A percentile compares a stretch with the other conserved stretches of the same genome.
These are phyloP conservation scores for Pediacus dermestoides DNA, from an alignment of 2,888 invertebrate genomes.

Conservation along the genomic window DNA sequence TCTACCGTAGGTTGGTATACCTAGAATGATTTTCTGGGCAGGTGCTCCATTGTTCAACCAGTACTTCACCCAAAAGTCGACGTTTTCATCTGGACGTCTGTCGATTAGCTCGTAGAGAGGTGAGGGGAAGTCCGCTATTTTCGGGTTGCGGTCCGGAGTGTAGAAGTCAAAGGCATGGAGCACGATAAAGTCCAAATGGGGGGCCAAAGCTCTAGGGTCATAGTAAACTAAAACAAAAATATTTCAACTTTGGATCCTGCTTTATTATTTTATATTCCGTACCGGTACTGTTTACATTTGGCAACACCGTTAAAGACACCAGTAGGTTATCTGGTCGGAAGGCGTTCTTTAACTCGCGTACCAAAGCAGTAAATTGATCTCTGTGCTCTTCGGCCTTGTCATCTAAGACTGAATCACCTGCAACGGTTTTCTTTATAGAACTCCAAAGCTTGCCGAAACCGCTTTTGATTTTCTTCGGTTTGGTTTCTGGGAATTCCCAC, in stretches of 20 bases:
- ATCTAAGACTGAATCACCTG: slow-evolving; percentile 64
- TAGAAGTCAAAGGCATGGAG: slow-evolving; percentile 73
- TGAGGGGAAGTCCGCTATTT: slow-evolving; percentile 70
- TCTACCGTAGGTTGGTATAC: slow-evolving; percentile 66
- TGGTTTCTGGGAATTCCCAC: slow-evolving; percentile 80
- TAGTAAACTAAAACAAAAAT: slow-evolving; percentile 60
- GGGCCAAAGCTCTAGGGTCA: slow-evolving; percentile 69
- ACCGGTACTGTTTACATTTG: slow-evolving; percentile 71
- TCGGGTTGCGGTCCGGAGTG: slow-evolving; percentile 67
- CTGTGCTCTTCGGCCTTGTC: slow-evolving; percentile 76
- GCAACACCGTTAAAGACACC: slow-evolving; percentile 63
- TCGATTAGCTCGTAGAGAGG: slow-evolving; percentile 70
- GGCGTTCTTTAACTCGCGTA: slow-evolving; percentile 69
- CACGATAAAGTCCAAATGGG: slow-evolving; percentile 72
- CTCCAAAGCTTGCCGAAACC: slow-evolving; percentile 65
- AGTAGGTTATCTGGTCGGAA: slow-evolving; percentile 62
- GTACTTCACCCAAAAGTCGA: slow-evolving; percentile 61
- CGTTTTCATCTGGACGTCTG: slow-evolving; percentile 62
- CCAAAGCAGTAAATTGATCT: slow-evolving; percentile 71
- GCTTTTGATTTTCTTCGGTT: slow-evolving; percentile 67
- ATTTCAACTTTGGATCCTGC: not conserved
- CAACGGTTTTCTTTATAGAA: slow-evolving; percentile 70
- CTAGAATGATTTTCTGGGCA: slow-evolving; percentile 63
- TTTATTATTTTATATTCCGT: slow-evolving; percentile 15
- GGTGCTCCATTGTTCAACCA: slow-evolving; percentile 63